A percentile compares a stretch with the other conserved stretches of the same genome.
Evolutionary conservation across 2,113 vertebrate species (phyloP).

Genomic region (Phyllostomus hastatus): DNA sequence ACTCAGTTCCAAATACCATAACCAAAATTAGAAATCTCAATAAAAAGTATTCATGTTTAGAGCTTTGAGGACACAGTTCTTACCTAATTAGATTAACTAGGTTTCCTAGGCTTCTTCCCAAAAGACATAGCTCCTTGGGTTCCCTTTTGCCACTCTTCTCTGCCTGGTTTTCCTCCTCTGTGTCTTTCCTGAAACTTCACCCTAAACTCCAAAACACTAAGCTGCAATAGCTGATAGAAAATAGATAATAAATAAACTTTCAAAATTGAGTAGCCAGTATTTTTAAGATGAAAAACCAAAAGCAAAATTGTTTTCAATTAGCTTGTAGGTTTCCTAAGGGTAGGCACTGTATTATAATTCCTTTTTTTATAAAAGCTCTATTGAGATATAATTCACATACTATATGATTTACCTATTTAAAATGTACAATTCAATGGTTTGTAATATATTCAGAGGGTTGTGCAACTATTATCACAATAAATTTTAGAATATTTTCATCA

Average conservation of each 20-base stretch:
- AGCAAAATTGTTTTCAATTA: neutral
- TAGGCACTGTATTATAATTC: neutral
- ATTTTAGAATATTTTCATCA: constrained; percentile 27
- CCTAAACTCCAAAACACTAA: neutral
- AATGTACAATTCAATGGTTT: constrained; percentile 3
- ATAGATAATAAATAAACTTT: constrained; percentile 39
- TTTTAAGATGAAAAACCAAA: constrained; percentile 28
- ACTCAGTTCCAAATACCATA: neutral
- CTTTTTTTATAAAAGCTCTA: constrained; percentile 38
- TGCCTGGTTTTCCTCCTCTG: neutral
- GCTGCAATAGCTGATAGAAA: neutral
- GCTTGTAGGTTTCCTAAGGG: constrained; percentile 8
- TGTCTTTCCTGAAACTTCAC: neutral
- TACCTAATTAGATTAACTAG: neutral
- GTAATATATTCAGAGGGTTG: neutral
- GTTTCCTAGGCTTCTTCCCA: neutral
- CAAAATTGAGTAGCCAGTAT: neutral
- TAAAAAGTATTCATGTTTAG: neutral
- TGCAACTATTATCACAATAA: neutral
- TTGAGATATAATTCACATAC: constrained; percentile 44
- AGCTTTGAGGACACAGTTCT: neutral
- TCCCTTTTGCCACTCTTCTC: neutral
- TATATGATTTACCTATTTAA: constrained; percentile 42
- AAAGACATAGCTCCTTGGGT: neutral
- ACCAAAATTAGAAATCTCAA: neutral